phyloP scores from a whole-genome alignment of 2,888 invertebrate genomes.

The Agrochola lota region DNA sequence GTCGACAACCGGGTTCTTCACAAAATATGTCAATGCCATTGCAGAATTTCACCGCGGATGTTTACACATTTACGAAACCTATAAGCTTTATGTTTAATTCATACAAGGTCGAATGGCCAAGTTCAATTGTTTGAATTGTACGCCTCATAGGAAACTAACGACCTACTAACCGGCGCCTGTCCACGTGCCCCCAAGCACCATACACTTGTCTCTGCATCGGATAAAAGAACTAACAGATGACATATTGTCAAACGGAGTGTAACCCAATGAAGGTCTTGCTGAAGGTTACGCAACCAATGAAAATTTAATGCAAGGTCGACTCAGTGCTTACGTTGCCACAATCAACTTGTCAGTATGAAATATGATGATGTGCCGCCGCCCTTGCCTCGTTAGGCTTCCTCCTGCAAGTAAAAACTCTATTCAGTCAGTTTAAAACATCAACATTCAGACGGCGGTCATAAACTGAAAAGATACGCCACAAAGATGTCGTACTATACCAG shows the following conservation, averaged over 20 bases:
- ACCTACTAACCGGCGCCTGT: background rate
- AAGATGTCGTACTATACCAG: constrained; percentile 81
- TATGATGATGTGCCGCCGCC: constrained; percentile 74
- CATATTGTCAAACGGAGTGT: constrained; percentile 42
- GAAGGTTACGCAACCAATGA: constrained; percentile 83
- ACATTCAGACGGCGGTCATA: constrained; percentile 58
- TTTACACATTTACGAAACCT: constrained; percentile 26
- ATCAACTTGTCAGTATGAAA: constrained; percentile 87
- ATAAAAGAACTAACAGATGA: constrained; percentile 32
- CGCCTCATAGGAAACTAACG: constrained; percentile 31
- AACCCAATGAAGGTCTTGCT: constrained; percentile 69
- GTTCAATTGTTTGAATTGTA: constrained; percentile 38
- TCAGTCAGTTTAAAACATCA: constrained; percentile 68
- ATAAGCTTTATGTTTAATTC: background rate
- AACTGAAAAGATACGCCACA: constrained; percentile 34
- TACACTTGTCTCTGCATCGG: constrained; percentile 30
- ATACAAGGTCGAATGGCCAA: constrained; percentile 18
- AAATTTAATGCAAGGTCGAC: constrained; percentile 82
- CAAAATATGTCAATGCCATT: constrained; percentile 8
- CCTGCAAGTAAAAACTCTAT: constrained; percentile 61
- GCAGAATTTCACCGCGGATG: constrained; percentile 10
- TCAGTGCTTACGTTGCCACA: constrained; percentile 77
- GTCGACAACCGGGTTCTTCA: background rate
- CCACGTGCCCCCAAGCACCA: constrained; percentile 1
- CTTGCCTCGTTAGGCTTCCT: constrained; percentile 73